Evolutionary conservation across 1,140 invertebrate species (phyloP).

Genomic region (Sipha flava): DNA sequence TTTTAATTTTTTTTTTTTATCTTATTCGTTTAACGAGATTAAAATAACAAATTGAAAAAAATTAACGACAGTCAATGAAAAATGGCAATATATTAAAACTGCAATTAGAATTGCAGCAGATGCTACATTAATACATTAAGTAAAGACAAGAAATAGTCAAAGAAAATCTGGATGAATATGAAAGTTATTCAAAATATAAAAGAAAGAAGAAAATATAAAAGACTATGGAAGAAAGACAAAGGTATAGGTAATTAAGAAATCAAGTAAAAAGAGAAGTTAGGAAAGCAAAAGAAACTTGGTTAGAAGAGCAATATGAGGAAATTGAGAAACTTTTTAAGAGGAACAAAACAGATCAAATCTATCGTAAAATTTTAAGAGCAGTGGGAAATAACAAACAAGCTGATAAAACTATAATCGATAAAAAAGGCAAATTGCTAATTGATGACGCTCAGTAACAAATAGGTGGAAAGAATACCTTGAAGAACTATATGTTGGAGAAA

Average conservation of each 20-base stretch:
- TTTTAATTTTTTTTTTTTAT: too few relatives aligned
- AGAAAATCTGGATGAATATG: slow-evolving; percentile 2
- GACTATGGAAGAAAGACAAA: slow-evolving; percentile 5
- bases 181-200: slow-evolving; percentile 15
- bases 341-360: neutral
- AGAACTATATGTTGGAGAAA: slow-evolving; percentile 25
- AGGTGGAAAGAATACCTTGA: slow-evolving; percentile 33
- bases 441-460: neutral
- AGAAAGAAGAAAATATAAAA: slow-evolving; percentile 31
- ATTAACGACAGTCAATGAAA: too few relatives aligned
- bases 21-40: too few relatives aligned
- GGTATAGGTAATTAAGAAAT: slow-evolving; percentile 22
- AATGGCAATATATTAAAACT: too few relatives aligned
- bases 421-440: slow-evolving; percentile 19
- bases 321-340: slow-evolving; percentile 4
- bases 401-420: slow-evolving; percentile 11
- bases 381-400: neutral
- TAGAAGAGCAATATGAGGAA: slow-evolving; percentile 6
- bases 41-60: too few relatives aligned
- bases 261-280: slow-evolving; percentile 7
- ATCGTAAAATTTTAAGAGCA: neutral
- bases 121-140: too few relatives aligned
- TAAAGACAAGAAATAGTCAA: too few relatives aligned
- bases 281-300: slow-evolving; percentile 24
- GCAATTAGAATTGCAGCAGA: too few relatives aligned